Percentiles rank a stretch among this genome's conserved stretches.
Conservation (phyloP, 1,140 invertebrate genomes). For the Dinothrombium tinctorium region DNA sequence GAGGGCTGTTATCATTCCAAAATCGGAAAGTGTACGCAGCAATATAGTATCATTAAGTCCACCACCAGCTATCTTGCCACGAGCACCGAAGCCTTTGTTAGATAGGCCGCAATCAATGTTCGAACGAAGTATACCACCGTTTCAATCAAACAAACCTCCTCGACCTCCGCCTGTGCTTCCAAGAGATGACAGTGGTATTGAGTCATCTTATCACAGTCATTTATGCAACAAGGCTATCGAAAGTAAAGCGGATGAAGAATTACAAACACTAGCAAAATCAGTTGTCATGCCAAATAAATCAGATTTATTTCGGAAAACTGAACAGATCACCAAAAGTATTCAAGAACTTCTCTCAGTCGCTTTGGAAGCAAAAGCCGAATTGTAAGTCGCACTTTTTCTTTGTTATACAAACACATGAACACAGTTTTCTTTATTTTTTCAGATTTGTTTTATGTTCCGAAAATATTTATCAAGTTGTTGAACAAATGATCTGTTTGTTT, state of each 20-base stretch:
- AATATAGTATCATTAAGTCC: background rate
- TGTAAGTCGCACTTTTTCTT: conserved; percentile 13
- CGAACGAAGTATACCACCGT: background rate
- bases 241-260: background rate
- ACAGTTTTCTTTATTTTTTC: conserved; percentile 11
- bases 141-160: background rate
- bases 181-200: background rate
- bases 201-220: background rate
- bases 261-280: background rate
- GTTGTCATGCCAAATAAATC: conserved; percentile 26
- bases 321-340: conserved; percentile 60
- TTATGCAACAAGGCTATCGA: background rate
- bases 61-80: background rate
- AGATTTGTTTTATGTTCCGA: conserved; percentile 48
- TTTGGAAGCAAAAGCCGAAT: conserved; percentile 33
- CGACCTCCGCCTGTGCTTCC: background rate
- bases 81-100: background rate
- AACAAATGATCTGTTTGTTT: conserved; percentile 46
- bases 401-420: conserved; percentile 1
- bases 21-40: conserved; percentile 3
- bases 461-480: conserved; percentile 44
- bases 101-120: conserved; percentile 2
- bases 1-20: conserved; percentile 24
- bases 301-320: conserved; percentile 52
- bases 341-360: conserved; percentile 58